phyloP scores from a whole-genome alignment of 2,113 vertebrate species.

The Eleginops maclovinus region DNA sequence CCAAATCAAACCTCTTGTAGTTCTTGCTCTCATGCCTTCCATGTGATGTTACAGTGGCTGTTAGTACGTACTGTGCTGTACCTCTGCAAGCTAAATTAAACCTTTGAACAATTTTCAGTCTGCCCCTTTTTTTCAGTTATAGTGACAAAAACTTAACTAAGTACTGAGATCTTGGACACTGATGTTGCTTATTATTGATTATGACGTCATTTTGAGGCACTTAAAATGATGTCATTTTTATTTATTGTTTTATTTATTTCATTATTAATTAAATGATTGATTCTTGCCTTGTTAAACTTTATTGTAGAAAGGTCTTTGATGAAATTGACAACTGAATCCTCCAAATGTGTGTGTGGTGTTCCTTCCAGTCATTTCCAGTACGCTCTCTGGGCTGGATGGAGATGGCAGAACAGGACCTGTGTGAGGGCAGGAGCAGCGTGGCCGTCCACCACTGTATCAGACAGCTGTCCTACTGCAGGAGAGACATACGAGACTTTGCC shows the following conservation, averaged over 20 bases:
- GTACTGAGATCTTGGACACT: background rate
- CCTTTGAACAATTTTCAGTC: background rate
- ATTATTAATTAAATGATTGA: background rate
- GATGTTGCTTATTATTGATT: background rate
- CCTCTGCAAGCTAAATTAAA: background rate
- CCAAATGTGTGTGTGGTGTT: conserved; percentile 9
- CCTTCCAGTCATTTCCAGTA: conserved; percentile 90
- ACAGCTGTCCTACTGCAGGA: conserved; percentile 97
- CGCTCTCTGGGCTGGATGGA: conserved; percentile 97
- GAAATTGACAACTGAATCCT: background rate
- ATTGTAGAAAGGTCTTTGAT: background rate
- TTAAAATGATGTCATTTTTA: background rate
- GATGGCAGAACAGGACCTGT: conserved; percentile 94
- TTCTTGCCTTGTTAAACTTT: background rate
- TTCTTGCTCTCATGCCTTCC: conserved; percentile 1
- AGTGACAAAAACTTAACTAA: background rate
- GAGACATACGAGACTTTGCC: conserved; percentile 94
- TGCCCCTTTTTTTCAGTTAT: background rate
- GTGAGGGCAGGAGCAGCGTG: conserved; percentile 91
- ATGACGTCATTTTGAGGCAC: background rate
- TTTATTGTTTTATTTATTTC: background rate
- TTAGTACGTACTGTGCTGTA: background rate
- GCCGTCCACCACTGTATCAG: conserved; percentile 97
- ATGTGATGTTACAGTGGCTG: conserved; percentile 14
- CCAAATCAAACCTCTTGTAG: conserved; percentile 16